These are phyloP conservation scores for Papilio glaucus DNA, from an alignment of 1,140 invertebrate species.

Conservation along the genomic window DNA sequence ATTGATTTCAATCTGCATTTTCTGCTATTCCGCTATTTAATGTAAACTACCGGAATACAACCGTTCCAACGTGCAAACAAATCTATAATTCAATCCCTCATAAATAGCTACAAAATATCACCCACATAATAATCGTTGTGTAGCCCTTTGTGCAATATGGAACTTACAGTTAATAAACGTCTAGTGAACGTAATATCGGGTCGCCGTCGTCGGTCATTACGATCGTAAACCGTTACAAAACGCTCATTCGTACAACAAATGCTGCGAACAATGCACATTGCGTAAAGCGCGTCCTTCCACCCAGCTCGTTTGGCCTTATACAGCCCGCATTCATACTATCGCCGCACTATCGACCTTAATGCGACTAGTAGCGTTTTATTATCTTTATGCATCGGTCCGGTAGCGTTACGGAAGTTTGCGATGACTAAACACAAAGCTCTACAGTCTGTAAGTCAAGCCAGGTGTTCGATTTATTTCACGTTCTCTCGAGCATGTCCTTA, in stretches of 20 bases:
- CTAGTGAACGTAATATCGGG: slow-evolving; percentile 45
- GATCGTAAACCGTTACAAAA: slow-evolving; percentile 55
- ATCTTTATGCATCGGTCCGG: slow-evolving; percentile 40
- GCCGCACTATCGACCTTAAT: slow-evolving; percentile 41
- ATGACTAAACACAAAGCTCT: slow-evolving; percentile 39
- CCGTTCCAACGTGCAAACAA: slow-evolving; percentile 20
- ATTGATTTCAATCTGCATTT: neutral
- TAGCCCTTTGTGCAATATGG: slow-evolving; percentile 50
- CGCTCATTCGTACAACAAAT: slow-evolving; percentile 49
- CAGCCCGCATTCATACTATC: slow-evolving; percentile 43
- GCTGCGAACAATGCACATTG: slow-evolving; percentile 54
- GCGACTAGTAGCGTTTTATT: slow-evolving; percentile 38
- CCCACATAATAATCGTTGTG: slow-evolving; percentile 41
- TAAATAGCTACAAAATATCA: slow-evolving; percentile 42
- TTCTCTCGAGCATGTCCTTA: slow-evolving; percentile 29
- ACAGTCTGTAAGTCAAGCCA: slow-evolving; percentile 21
- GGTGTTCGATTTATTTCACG: slow-evolving; percentile 21
- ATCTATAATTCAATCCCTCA: slow-evolving; percentile 40
- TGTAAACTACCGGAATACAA: neutral
- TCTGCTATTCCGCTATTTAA: neutral
- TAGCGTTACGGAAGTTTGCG: slow-evolving; percentile 40
- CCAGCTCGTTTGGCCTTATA: slow-evolving; percentile 46
- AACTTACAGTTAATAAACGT: slow-evolving; percentile 50
- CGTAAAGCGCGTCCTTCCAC: slow-evolving; percentile 52
- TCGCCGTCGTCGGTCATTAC: slow-evolving; percentile 54